Evolutionary conservation across 2,888 invertebrate genomes (phyloP).

Genomic region (Eilema sororculum): DNA sequence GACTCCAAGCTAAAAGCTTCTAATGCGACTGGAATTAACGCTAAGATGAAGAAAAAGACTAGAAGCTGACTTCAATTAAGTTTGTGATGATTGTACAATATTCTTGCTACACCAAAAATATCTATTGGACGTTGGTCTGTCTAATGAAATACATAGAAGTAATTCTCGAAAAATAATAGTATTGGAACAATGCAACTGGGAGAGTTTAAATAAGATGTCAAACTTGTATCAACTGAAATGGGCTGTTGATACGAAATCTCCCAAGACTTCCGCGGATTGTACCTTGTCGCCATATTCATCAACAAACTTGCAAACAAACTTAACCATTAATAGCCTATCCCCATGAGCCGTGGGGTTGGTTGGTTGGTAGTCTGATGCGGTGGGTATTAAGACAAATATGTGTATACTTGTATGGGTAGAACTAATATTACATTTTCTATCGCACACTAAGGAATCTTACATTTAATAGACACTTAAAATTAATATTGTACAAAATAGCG

Average conservation of each 20-base stretch:
- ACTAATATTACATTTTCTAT: background rate
- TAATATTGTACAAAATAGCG: background rate
- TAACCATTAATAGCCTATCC: slow-evolving; percentile 25
- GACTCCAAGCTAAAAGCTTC: too few relatives aligned
- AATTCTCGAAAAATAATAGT: too few relatives aligned
- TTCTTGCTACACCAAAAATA: too few relatives aligned
- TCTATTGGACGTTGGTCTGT: too few relatives aligned
- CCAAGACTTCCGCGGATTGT: slow-evolving; percentile 9
- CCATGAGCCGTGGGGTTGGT: slow-evolving; percentile 10
- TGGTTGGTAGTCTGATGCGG: background rate
- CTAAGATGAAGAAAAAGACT: too few relatives aligned
- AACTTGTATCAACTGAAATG: background rate
- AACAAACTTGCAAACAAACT: slow-evolving; percentile 27
- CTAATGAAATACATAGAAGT: too few relatives aligned
- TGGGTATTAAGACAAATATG: background rate
- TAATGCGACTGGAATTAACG: too few relatives aligned
- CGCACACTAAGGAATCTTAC: background rate
- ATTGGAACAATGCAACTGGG: too few relatives aligned
- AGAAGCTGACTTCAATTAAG: too few relatives aligned
- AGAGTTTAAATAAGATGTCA: background rate
- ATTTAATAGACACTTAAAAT: background rate
- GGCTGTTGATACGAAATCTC: slow-evolving; percentile 14
- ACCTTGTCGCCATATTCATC: slow-evolving; percentile 10
- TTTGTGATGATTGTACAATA: too few relatives aligned
- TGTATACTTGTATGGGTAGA: background rate